phyloP scores from a whole-genome alignment of 2,797 vertebrate species.

The Pristis pectinata region DNA sequence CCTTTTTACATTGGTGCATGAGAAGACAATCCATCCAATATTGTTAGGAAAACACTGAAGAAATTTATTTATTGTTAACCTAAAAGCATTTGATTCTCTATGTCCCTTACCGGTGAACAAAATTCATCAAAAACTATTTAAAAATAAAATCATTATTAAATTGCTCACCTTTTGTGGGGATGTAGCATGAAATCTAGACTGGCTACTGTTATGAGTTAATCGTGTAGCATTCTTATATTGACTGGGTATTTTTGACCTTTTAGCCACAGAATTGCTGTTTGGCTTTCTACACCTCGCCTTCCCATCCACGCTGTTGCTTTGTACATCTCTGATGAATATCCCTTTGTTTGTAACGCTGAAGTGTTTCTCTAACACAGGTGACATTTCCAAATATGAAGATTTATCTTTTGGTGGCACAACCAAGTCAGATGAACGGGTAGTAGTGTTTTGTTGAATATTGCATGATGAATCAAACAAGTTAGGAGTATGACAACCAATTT shows the following conservation, averaged over 20 bases:
- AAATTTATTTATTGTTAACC: neutral
- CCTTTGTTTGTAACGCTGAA: constrained; percentile 34
- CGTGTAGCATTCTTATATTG: neutral
- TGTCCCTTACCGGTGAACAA: neutral
- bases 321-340: constrained; percentile 28
- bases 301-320: neutral
- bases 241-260: neutral
- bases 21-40: neutral
- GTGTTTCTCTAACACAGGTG: constrained; percentile 28
- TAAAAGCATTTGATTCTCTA: neutral
- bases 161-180: constrained; percentile 11
- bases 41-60: neutral
- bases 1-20: neutral
- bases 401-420: neutral
- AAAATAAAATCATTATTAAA: neutral
- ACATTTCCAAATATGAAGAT: neutral
- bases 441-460: neutral
- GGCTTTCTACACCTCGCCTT: neutral
- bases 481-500: neutral
- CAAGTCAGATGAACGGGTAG: neutral
- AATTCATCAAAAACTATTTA: neutral
- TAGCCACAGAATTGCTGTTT: neutral
- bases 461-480: neutral
- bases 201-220: neutral
- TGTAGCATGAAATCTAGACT: neutral